A percentile compares a stretch with the other conserved stretches of the same genome.
These are phyloP conservation scores for Etheostoma spectabile DNA, from an alignment of 2,113 vertebrate genomes.

Conservation along the genomic window DNA sequence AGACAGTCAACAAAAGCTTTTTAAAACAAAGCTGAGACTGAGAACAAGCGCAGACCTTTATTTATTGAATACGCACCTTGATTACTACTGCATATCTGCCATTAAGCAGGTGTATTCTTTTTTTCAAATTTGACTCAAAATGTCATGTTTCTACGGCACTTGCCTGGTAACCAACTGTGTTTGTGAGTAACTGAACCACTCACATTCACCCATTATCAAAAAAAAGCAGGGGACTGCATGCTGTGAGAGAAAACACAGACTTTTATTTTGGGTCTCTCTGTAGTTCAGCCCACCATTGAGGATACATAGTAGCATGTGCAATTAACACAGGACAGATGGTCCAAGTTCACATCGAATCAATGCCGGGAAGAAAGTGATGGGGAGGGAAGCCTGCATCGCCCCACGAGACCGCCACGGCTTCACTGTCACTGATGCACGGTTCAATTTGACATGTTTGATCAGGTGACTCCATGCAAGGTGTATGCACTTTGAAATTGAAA, in stretches of 20 bases:
- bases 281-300: conserved; percentile 50
- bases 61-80: conserved; percentile 47
- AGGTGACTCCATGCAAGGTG: conserved; percentile 57
- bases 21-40: conserved; percentile 28
- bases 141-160: conserved; percentile 7
- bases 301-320: conserved; percentile 59
- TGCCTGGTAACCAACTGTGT: conserved; percentile 39
- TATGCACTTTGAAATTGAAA: conserved; percentile 67
- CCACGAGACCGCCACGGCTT: conserved; percentile 38
- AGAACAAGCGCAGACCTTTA: not conserved
- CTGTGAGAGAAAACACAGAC: conserved; percentile 27
- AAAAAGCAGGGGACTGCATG: conserved; percentile 16
- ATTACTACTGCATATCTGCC: conserved; percentile 19
- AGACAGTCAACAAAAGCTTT: conserved; percentile 48
- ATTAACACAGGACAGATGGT: conserved; percentile 77
- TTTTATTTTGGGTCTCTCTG: conserved; percentile 34
- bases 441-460: conserved; percentile 73
- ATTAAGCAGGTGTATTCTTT: not conserved
- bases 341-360: conserved; percentile 75
- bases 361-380: conserved; percentile 54
- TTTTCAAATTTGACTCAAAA: not conserved
- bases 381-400: conserved; percentile 53
- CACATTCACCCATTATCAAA: conserved; percentile 25
- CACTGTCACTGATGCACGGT: conserved; percentile 51
- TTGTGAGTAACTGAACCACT: conserved; percentile 35